phyloP scores from a whole-genome alignment of 2,797 vertebrate genomes.

The Eospalax fontanierii region DNA sequence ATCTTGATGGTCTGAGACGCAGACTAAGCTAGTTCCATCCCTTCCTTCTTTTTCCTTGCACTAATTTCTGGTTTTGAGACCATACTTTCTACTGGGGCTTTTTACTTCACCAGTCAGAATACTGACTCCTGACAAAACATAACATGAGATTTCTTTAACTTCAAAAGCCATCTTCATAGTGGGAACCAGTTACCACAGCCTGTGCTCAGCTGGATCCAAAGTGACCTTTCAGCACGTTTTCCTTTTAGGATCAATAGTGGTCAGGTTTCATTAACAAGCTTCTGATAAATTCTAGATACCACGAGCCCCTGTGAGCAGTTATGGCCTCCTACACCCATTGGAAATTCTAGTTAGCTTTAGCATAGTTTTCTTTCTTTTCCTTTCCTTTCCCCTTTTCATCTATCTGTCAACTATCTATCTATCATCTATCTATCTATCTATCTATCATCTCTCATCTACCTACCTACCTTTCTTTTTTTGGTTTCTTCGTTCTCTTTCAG shows the following conservation, averaged over 20 bases:
- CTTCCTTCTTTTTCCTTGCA: background rate
- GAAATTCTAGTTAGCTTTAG: background rate
- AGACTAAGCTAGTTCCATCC: background rate
- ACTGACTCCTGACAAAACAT: background rate
- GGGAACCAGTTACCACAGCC: background rate
- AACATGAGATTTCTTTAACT: background rate
- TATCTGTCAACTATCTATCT: too few relatives aligned
- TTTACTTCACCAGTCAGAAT: background rate
- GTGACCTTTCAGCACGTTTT: background rate
- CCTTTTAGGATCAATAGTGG: background rate
- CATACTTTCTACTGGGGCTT: background rate
- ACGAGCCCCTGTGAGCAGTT: background rate
- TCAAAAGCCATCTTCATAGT: background rate
- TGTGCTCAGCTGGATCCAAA: background rate
- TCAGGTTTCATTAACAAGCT: background rate
- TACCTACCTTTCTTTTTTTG: too few relatives aligned
- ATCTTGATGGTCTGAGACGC: background rate
- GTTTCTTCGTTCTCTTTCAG: too few relatives aligned
- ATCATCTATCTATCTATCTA: too few relatives aligned
- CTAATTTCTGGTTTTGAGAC: background rate
- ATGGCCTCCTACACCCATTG: background rate
- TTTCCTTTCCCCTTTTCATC: too few relatives aligned
- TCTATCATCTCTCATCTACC: too few relatives aligned
- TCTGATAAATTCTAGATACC: background rate
- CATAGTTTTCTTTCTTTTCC: background rate